Evolutionary conservation across 2,888 invertebrate species (phyloP).

Genomic region (Synergus umbraculus): DNA sequence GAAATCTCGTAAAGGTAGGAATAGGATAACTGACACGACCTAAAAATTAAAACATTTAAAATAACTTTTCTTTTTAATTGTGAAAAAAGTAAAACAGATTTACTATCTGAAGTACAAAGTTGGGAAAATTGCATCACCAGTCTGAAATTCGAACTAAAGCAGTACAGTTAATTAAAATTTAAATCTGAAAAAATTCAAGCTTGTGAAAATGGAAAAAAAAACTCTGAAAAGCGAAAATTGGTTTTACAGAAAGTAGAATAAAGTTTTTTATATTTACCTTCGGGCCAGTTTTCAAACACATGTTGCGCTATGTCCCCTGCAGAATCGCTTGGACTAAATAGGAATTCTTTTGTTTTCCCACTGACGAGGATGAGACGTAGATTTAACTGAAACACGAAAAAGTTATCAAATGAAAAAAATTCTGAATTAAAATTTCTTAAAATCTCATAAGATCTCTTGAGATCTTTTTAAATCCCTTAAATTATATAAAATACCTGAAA

Average conservation of each 20-base stretch:
- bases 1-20: no score
- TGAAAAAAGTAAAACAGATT: not conserved
- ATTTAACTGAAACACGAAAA: slow-evolving; percentile 90
- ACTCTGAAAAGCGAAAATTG: not conserved
- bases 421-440: not conserved
- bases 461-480: no score
- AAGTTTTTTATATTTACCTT: slow-evolving; percentile 84
- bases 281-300: slow-evolving; percentile 99
- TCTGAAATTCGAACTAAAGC: not conserved
- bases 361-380: slow-evolving; percentile 98
- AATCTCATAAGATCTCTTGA: not conserved
- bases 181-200: not conserved
- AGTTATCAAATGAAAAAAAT: slow-evolving; percentile 27
- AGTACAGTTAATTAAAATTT: not conserved
- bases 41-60: no score
- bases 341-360: slow-evolving; percentile 99
- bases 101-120: not conserved
- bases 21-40: no score
- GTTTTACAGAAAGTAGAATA: not conserved
- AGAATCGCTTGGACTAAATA: slow-evolving; percentile 97
- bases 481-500: no score
- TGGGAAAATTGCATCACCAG: no score
- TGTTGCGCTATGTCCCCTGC: slow-evolving; percentile 99
- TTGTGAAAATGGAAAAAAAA: not conserved
- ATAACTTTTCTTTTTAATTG: not conserved